Percentiles rank a stretch among this genome's conserved stretches.
phyloP scores from a whole-genome alignment of 2,888 invertebrate species.

The Stenurella melanura region DNA sequence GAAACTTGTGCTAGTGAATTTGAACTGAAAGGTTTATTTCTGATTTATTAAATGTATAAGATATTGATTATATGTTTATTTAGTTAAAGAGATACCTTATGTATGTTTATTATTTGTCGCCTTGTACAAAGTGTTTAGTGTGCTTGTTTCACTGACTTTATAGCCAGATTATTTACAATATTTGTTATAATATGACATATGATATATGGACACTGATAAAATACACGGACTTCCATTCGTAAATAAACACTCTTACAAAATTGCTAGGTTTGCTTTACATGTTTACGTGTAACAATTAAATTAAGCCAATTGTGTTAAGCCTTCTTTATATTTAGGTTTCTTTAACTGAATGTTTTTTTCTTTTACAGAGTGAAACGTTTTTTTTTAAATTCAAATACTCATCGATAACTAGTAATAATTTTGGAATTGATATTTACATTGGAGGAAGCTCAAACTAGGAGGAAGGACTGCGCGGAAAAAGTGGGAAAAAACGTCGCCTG shows the following conservation, averaged over 20 bases:
- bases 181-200: neutral
- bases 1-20: neutral
- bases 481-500: slow-evolving; percentile 41
- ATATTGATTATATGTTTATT: neutral
- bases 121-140: neutral
- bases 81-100: neutral
- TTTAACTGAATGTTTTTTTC: slow-evolving; percentile 24
- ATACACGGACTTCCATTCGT: neutral
- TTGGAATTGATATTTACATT: slow-evolving; percentile 51
- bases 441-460: slow-evolving; percentile 31
- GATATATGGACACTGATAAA: neutral
- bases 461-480: slow-evolving; percentile 1
- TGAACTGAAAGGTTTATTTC: neutral
- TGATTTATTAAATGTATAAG: neutral
- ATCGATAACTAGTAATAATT: slow-evolving; percentile 50
- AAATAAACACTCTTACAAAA: neutral
- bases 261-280: slow-evolving; percentile 6
- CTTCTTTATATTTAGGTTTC: neutral
- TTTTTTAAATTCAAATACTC: slow-evolving; percentile 54
- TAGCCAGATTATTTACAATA: neutral
- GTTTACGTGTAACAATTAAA: neutral
- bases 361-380: slow-evolving; percentile 57
- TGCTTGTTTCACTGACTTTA: neutral
- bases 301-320: neutral
- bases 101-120: neutral